Conservation (phyloP, 2,113 vertebrate genomes). For the Anolis sagrei region DNA sequence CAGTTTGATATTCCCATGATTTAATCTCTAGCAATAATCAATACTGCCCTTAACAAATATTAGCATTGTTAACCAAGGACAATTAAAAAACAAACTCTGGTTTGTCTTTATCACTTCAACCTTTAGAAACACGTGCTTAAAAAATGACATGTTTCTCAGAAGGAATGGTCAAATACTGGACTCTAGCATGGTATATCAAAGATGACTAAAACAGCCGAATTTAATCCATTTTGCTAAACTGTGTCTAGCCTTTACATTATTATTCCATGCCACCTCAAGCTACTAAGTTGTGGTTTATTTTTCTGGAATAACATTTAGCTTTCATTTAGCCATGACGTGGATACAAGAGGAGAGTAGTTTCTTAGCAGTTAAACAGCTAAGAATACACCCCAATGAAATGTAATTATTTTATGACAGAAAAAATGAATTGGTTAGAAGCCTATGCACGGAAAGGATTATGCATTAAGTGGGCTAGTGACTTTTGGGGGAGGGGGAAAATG, state of each 20-base stretch:
- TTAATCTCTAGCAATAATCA: neutral
- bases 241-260: neutral
- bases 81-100: neutral
- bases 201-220: too few relatives aligned
- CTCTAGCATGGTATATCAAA: too few relatives aligned
- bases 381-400: neutral
- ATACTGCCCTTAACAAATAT: neutral
- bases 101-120: neutral
- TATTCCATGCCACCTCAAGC: neutral
- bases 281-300: neutral
- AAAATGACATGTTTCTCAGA: neutral
- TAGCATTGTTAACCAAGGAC: neutral
- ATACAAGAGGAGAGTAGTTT: neutral
- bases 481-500: neutral
- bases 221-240: neutral
- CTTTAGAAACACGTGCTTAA: neutral
- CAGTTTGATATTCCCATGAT: neutral
- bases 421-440: neutral
- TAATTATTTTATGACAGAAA: neutral
- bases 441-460: neutral
- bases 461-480: neutral
- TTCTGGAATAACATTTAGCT: neutral
- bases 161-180: neutral
- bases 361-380: neutral
- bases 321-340: neutral